Evolutionary conservation across 2,797 vertebrate genomes (phyloP).

Genomic region (Pogonophryne albipinna): DNA sequence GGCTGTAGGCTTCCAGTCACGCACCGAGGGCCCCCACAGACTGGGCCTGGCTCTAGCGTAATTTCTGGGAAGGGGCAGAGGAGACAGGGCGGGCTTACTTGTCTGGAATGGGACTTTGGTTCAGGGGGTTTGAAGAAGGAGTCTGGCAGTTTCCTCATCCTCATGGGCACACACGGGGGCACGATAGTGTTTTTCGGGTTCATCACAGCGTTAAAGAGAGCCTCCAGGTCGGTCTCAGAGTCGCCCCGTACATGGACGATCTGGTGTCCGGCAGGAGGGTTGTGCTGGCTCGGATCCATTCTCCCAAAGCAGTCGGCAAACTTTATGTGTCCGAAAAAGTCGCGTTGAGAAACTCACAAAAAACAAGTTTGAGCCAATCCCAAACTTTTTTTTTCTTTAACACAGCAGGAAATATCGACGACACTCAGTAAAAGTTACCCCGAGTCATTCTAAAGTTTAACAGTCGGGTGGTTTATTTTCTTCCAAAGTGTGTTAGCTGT

Average conservation of each 20-base stretch:
- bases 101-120: slow-evolving; percentile 96
- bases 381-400: slow-evolving; percentile 48
- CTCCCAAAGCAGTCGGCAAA: slow-evolving; percentile 58
- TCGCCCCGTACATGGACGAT: slow-evolving; percentile 96
- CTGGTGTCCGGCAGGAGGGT: slow-evolving; percentile 93
- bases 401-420: slow-evolving; percentile 65
- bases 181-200: slow-evolving; percentile 94
- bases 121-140: slow-evolving; percentile 99
- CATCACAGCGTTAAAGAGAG: slow-evolving; percentile 98
- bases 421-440: slow-evolving; percentile 68
- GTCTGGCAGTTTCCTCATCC: slow-evolving; percentile 96
- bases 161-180: slow-evolving; percentile 94
- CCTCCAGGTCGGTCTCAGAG: slow-evolving; percentile 97
- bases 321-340: slow-evolving; percentile 49
- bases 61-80: slow-evolving; percentile 58
- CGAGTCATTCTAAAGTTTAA: slow-evolving; percentile 75
- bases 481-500: slow-evolving; percentile 75
- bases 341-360: slow-evolving; percentile 24
- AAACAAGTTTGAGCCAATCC: slow-evolving; percentile 43
- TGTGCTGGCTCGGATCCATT: slow-evolving; percentile 89
- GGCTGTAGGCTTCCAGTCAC: background rate
- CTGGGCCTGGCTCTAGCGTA: slow-evolving; percentile 52
- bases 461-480: slow-evolving; percentile 15
- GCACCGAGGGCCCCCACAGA: slow-evolving; percentile 46
- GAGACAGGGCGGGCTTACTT: slow-evolving; percentile 87